Conservation (phyloP, 1,140 invertebrate species). For the Zaprionus kolodkinae region DNA sequence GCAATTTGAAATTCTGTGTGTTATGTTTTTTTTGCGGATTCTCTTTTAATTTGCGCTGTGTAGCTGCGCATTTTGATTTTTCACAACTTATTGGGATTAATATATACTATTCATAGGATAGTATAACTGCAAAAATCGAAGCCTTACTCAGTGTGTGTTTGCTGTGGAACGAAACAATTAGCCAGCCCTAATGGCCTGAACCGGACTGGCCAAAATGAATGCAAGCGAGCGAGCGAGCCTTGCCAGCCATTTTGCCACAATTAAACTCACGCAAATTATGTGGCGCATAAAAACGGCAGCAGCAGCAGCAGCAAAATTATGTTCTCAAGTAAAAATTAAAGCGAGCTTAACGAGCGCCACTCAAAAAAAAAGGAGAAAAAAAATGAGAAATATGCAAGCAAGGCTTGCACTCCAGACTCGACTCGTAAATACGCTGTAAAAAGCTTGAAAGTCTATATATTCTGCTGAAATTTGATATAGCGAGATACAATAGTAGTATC, state of each 20-base stretch:
- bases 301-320: conserved; percentile 54
- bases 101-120: neutral
- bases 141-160: neutral
- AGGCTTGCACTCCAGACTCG: neutral
- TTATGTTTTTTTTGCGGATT: neutral
- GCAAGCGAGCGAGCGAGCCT: neutral
- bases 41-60: neutral
- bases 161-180: neutral
- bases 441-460: neutral
- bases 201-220: conserved; percentile 30
- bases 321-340: conserved; percentile 77
- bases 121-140: neutral
- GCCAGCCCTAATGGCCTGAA: conserved; percentile 48
- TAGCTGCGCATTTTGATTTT: conserved; percentile 14
- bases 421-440: neutral
- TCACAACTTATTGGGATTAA: conserved; percentile 4
- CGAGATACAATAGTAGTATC: neutral
- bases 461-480: neutral
- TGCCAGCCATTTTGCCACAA: conserved; percentile 54
- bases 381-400: conserved; percentile 9
- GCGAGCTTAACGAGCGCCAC: conserved; percentile 73
- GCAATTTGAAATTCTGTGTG: conserved; percentile 8
- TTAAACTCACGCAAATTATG: conserved; percentile 76
- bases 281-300: conserved; percentile 42
- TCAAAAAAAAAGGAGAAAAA: conserved; percentile 28